phyloP scores from a whole-genome alignment of 2,113 vertebrate species.

The Brachypodius melanocephalos region DNA sequence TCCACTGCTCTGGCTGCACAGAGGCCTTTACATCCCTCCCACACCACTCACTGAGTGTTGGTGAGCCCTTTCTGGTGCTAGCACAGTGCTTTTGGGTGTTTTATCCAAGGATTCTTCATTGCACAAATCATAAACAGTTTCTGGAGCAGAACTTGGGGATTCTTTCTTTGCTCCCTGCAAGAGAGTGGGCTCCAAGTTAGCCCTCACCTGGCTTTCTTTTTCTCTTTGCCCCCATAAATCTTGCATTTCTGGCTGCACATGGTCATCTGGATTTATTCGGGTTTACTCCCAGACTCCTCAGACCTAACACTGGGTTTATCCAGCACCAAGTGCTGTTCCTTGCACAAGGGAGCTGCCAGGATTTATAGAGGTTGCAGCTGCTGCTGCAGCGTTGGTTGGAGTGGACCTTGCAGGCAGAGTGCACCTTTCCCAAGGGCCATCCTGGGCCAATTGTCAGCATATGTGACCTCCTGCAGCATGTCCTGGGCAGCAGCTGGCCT shows the following conservation, averaged over 20 bases:
- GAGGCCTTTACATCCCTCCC: not conserved
- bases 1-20: not conserved
- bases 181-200: not conserved
- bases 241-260: not conserved
- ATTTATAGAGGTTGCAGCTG: not conserved
- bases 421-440: not conserved
- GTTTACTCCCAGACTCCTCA: not conserved
- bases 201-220: not conserved
- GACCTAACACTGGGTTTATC: not conserved
- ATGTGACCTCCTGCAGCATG: not conserved
- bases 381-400: not conserved
- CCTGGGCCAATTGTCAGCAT: not conserved
- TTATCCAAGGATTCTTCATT: not conserved
- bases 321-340: not conserved
- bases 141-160: not conserved
- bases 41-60: not conserved
- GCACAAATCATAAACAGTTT: not conserved
- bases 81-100: not conserved
- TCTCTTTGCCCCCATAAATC: not conserved
- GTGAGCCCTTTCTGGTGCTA: not conserved
- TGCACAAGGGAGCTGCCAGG: not conserved
- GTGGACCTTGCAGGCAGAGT: not conserved
- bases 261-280: not conserved
- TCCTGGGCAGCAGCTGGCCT: not conserved
- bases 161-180: not conserved